These are phyloP conservation scores for Cydia pomonella DNA, from an alignment of 1,140 invertebrate species.

Conservation along the genomic window DNA sequence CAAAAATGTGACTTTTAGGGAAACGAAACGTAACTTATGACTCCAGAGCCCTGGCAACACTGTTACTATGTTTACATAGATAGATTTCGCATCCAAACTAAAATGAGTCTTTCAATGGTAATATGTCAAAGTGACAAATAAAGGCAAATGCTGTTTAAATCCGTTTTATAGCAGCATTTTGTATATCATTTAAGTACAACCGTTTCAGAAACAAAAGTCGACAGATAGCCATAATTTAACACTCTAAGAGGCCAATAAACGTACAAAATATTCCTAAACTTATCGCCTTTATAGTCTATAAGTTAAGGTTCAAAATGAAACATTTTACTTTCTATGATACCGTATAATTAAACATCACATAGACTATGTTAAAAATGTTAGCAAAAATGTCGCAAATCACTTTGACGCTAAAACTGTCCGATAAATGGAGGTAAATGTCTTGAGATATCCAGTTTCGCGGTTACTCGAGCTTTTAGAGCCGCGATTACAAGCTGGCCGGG, in stretches of 20 bases:
- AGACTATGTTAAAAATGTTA: slow-evolving; percentile 22
- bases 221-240: not conserved
- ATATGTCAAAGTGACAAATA: slow-evolving; percentile 15
- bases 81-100: too few relatives aligned
- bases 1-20: too few relatives aligned
- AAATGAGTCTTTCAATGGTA: not conserved
- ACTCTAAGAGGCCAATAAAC: not conserved
- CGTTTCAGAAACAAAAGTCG: slow-evolving; percentile 12
- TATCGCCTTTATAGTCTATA: not conserved
- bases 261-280: not conserved
- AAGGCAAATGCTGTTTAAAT: slow-evolving; percentile 1
- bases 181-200: not conserved
- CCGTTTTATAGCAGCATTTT: slow-evolving; percentile 7
- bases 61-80: too few relatives aligned
- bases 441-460: slow-evolving; percentile 31
- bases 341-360: not conserved
- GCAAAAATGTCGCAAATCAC: slow-evolving; percentile 27
- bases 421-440: slow-evolving; percentile 19
- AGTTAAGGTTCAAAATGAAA: not conserved
- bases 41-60: too few relatives aligned
- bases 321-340: not conserved
- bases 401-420: slow-evolving; percentile 26
- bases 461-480: slow-evolving; percentile 14
- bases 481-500: not conserved
- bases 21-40: too few relatives aligned